Evolutionary conservation across 2,113 vertebrate species (phyloP).

Genomic region (Malurus alboscapulatus): DNA sequence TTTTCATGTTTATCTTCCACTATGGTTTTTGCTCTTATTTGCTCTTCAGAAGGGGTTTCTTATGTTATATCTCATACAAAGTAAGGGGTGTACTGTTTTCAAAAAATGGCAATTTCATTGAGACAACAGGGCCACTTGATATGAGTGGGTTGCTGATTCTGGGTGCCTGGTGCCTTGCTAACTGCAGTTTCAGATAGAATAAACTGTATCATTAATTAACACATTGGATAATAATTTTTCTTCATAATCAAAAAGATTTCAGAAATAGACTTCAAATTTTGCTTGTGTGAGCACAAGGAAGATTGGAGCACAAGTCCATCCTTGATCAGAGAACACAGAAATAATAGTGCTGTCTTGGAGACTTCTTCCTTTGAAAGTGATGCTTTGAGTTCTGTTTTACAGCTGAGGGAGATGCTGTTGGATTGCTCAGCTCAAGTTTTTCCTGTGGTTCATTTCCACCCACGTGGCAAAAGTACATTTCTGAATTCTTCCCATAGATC

Average conservation of each 20-base stretch:
- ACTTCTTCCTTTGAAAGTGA: neutral
- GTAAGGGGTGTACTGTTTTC: neutral
- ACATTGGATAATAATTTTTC: neutral
- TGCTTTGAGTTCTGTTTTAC: neutral
- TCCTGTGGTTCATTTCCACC: neutral
- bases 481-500: neutral
- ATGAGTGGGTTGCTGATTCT: neutral
- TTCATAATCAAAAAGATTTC: neutral
- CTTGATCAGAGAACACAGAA: neutral
- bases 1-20: neutral
- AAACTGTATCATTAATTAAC: neutral
- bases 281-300: neutral
- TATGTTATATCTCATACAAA: neutral
- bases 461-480: neutral
- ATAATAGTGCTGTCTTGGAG: neutral
- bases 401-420: neutral
- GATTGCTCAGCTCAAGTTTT: neutral
- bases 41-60: neutral
- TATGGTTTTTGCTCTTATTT: neutral
- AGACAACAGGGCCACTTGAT: neutral
- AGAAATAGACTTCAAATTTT: neutral
- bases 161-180: neutral
- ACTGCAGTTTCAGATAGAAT: neutral
- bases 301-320: neutral
- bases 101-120: neutral